These are phyloP conservation scores for Eospalax fontanierii DNA, from an alignment of 2,797 vertebrate genomes.

Conservation along the genomic window DNA sequence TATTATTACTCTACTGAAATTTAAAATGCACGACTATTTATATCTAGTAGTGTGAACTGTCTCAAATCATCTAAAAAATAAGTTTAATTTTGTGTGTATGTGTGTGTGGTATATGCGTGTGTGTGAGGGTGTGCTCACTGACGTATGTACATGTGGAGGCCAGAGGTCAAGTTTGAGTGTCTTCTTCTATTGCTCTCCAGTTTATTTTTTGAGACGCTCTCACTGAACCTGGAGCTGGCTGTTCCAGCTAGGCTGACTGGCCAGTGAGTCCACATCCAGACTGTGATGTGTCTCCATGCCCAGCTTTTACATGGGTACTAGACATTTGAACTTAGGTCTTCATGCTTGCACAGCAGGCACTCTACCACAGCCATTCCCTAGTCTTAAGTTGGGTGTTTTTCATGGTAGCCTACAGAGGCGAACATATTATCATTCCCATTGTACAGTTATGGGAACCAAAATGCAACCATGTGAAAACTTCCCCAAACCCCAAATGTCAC, in stretches of 20 bases:
- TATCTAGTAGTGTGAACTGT: neutral
- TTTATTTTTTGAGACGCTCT: neutral
- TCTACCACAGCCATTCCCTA: neutral
- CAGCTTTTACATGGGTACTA: neutral
- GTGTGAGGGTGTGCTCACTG: too few relatives aligned
- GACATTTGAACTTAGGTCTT: neutral
- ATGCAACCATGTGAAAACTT: neutral
- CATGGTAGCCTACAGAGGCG: neutral
- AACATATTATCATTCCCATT: neutral
- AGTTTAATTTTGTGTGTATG: neutral
- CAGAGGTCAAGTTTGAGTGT: neutral
- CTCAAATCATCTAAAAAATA: constrained; percentile 27
- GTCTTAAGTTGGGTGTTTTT: neutral
- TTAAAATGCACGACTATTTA: constrained; percentile 28
- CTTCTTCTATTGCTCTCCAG: neutral
- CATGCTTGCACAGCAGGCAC: neutral
- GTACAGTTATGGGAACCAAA: neutral
- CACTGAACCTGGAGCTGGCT: too few relatives aligned
- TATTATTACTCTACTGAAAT: constrained; percentile 12
- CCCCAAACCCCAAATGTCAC: neutral
- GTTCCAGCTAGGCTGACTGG: neutral
- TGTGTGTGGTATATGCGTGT: too few relatives aligned
- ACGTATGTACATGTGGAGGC: neutral
- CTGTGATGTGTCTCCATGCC: neutral
- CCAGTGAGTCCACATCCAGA: neutral